A percentile compares a stretch with the other conserved stretches of the same genome.
Conservation (phyloP, 2,888 invertebrate species). For the Acrobasis consociella region DNA sequence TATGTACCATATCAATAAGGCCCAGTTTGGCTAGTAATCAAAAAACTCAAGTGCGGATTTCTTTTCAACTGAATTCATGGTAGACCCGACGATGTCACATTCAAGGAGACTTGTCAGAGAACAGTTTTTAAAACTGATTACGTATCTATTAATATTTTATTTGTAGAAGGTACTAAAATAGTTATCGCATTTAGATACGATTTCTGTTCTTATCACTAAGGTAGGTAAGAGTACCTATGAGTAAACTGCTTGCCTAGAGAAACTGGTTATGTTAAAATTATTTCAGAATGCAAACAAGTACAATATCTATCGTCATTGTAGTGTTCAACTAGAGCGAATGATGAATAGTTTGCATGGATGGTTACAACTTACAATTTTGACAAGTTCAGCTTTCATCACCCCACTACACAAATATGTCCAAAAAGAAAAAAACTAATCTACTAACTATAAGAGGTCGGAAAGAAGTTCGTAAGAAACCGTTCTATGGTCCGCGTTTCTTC, state of each 20-base stretch:
- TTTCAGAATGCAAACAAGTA: not conserved
- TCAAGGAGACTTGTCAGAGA: not conserved
- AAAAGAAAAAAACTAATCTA: constrained; percentile 60
- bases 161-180: constrained; percentile 6
- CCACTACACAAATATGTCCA: constrained; percentile 63
- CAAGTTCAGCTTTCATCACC: constrained; percentile 46
- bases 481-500: constrained; percentile 33
- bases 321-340: not conserved
- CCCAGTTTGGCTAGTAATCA: too few relatives aligned
- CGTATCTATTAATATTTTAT: not conserved
- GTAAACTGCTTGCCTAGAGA: not conserved
- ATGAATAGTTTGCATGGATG: constrained; percentile 16
- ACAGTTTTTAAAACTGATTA: constrained; percentile 2
- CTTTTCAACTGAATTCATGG: too few relatives aligned
- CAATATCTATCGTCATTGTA: not conserved
- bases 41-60: too few relatives aligned
- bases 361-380: constrained; percentile 54
- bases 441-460: constrained; percentile 55
- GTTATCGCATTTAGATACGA: constrained; percentile 8
- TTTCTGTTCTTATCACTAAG: constrained; percentile 13
- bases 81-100: not conserved
- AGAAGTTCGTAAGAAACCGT: constrained; percentile 54
- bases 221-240: not conserved
- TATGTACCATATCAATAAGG: too few relatives aligned
- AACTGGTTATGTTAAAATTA: constrained; percentile 2